These are phyloP conservation scores for Cotesia glomerata DNA, from an alignment of 1,140 invertebrate genomes.

Conservation along the genomic window DNA sequence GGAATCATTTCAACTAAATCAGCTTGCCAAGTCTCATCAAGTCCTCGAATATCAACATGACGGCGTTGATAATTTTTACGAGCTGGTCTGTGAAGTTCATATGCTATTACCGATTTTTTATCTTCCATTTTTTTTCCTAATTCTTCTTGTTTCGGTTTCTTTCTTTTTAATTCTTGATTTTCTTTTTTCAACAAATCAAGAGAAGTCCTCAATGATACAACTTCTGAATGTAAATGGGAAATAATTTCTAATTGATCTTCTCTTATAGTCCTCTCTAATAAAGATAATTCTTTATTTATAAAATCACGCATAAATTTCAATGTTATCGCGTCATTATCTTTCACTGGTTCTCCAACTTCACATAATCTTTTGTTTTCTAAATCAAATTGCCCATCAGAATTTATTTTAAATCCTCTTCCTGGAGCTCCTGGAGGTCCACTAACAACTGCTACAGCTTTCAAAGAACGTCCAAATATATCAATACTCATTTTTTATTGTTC, in stretches of 20 bases:
- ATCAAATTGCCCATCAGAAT: too few species aligned
- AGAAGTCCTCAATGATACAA: neutral
- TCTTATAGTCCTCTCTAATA: neutral
- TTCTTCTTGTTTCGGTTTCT: too few species aligned
- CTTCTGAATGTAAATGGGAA: neutral
- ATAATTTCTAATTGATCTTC: neutral
- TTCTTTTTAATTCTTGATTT: too few species aligned
- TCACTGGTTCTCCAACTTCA: too few species aligned
- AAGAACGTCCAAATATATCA: slow-evolving; percentile 30
- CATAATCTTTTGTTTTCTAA: too few species aligned
- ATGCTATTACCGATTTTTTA: too few species aligned
- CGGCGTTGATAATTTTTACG: neutral
- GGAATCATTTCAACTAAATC: slow-evolving; percentile 9
- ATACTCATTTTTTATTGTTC: slow-evolving; percentile 8
- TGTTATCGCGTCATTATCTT: slow-evolving; percentile 8
- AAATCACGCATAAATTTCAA: slow-evolving; percentile 21
- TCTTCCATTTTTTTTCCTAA: too few species aligned
- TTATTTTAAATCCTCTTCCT: too few species aligned
- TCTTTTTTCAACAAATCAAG: neutral
- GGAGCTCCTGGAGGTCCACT: neutral
- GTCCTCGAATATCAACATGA: too few species aligned
- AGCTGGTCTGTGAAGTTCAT: neutral
- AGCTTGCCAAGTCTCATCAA: neutral
- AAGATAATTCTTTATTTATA: neutral
- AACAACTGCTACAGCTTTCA: neutral